Evolutionary conservation across 2,888 invertebrate genomes (phyloP), one percentile per base, ranked within the genome.

Genomic region (Chromoteleia sp.): DNA sequence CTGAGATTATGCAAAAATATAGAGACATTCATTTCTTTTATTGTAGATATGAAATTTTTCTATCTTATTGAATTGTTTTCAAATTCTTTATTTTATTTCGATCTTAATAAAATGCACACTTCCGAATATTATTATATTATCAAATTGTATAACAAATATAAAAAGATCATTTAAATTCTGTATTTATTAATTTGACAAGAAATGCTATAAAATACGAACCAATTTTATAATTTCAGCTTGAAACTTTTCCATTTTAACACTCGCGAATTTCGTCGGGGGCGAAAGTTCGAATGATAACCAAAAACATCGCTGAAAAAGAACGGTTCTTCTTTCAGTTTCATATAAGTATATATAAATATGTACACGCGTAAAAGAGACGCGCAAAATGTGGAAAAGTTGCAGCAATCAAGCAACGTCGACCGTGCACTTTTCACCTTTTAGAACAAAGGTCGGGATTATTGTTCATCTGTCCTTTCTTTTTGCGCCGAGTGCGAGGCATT

Each of bases 401-500:
- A 45, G 59, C 78, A 78, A 78, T 82, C 78, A 78, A 82, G 78
- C 78, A 75, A 78, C 71, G 75, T 75, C 59, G 67, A 30, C 48
- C 41, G 43, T 17, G 70, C 33, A 65, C 74, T 78, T 82, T 81
- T 82, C 78, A 77, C 82, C 71, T 48, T 68, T 75, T 15, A 21
- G 58, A 82, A 78, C 78, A 78, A 82, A 82, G 65, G 78, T 75
- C 73, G 33, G 54, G 61, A 78, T 75, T 77, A 82, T 82, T 82
- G 82, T 82, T 74, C 74, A 58, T 82, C 70, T 43, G 45, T 71
- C 54, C 67, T 71, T 75, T 52, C 45, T 65, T 68, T 75, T 63
- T 70, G 39, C 59, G 21, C 50, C 48, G 54, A 50, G 33, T 21
- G 52, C 41, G 52, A 58, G 77, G 74, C 45, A 61, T 68, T 74